Evolutionary conservation across 2,113 vertebrate species (phyloP).

Genomic region (Anarrhichthys ocellatus): DNA sequence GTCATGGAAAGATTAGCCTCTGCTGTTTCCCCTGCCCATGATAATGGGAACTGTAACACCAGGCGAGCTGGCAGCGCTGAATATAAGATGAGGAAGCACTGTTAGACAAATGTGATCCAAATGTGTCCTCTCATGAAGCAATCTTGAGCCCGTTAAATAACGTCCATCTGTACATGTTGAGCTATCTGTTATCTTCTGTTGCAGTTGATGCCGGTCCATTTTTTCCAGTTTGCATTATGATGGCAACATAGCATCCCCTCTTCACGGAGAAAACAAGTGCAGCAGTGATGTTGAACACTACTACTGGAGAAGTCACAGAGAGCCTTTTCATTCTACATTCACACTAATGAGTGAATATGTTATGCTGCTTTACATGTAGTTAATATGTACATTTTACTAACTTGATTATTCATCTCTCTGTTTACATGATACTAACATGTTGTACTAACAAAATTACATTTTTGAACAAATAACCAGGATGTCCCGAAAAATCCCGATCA

Average conservation of each 20-base stretch:
- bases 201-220: neutral
- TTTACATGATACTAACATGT: neutral
- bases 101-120: conserved; percentile 32
- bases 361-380: neutral
- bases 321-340: neutral
- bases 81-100: conserved; percentile 39
- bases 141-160: conserved; percentile 10
- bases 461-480: neutral
- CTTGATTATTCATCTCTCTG: neutral
- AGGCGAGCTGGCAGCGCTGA: neutral
- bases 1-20: conserved; percentile 68
- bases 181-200: neutral
- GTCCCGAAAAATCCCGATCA: fast-evolving
- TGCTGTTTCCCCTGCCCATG: conserved; percentile 25
- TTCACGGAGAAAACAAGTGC: neutral
- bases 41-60: conserved; percentile 59
- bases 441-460: neutral
- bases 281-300: neutral
- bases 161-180: neutral
- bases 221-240: neutral
- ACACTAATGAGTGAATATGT: neutral
- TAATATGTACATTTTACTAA: neutral
- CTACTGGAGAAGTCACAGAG: too few relatives aligned
- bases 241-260: neutral
- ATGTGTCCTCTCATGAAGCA: conserved; percentile 44